These are phyloP conservation scores for Nomada ferruginata DNA, from an alignment of 2,888 invertebrate species.

Conservation along the genomic window DNA sequence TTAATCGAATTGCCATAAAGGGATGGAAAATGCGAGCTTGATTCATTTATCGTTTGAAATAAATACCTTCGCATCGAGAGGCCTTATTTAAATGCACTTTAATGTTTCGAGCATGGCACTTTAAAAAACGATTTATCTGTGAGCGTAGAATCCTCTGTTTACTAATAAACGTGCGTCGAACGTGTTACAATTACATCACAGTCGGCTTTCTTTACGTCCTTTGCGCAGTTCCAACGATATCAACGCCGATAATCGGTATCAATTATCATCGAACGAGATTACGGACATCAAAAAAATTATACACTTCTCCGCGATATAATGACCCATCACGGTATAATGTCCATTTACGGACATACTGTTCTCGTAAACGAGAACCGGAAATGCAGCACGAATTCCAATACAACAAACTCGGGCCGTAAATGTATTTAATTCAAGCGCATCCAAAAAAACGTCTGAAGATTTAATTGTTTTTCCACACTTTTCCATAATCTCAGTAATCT, in stretches of 20 bases:
- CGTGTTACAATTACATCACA: conserved; percentile 23
- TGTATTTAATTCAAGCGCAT: too few relatives aligned
- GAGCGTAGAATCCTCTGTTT: conserved; percentile 24
- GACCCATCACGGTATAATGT: neutral
- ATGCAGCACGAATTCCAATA: too few relatives aligned
- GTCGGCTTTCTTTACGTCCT: neutral
- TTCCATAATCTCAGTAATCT: neutral
- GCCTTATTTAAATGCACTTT: neutral
- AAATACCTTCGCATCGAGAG: neutral
- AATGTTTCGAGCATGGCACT: neutral
- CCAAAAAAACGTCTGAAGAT: too few relatives aligned
- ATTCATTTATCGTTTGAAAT: neutral
- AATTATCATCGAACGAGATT: conserved; percentile 3
- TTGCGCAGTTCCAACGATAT: neutral
- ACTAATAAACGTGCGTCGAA: conserved; percentile 36
- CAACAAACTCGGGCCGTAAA: too few relatives aligned
- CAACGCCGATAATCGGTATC: conserved; percentile 25
- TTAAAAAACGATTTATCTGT: neutral
- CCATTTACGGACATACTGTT: too few relatives aligned
- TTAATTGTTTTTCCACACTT: neutral
- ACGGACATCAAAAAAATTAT: neutral
- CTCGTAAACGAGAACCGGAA: too few relatives aligned
- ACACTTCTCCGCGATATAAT: neutral
- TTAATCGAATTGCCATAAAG: neutral
- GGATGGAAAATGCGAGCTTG: neutral